These are phyloP conservation scores for Autographa pulchrina DNA, from an alignment of 2,888 invertebrate genomes.

Conservation along the genomic window DNA sequence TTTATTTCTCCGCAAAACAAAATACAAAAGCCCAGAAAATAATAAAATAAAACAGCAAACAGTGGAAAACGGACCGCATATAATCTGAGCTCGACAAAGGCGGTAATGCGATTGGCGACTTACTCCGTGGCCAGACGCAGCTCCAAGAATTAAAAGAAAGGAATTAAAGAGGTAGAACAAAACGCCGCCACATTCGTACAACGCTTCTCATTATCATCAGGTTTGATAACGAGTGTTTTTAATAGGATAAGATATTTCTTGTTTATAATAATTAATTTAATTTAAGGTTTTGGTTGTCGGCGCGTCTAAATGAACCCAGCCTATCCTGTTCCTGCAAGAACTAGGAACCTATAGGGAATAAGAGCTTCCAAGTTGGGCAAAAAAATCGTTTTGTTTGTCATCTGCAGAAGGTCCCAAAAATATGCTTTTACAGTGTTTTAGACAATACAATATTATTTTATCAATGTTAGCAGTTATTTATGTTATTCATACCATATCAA, in stretches of 20 bases:
- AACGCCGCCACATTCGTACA: constrained; percentile 35
- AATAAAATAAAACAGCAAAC: constrained; percentile 26
- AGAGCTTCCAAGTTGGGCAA: no score
- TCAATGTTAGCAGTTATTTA: no score
- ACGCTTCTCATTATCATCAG: constrained; percentile 17
- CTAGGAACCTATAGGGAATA: no score
- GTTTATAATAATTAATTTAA: background rate
- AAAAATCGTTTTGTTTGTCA: no score
- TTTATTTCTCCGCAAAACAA: background rate
- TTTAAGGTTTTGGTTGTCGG: no score
- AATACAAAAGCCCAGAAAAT: constrained; percentile 23
- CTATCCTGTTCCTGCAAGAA: no score
- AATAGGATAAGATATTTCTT: background rate
- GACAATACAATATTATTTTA: no score
- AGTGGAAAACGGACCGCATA: constrained; percentile 9
- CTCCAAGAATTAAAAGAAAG: constrained; percentile 43
- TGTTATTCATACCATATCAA: no score
- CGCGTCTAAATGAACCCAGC: no score
- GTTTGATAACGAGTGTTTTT: background rate
- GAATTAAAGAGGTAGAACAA: constrained; percentile 53
- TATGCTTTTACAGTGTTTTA: no score
- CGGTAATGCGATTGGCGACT: constrained; percentile 58
- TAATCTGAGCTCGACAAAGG: constrained; percentile 44
- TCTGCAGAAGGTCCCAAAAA: no score
- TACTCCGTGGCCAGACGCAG: constrained; percentile 48